Base-by-base conservation (phyloP, 2,113 vertebrate genomes). In the Illadopsis cleaveri region DNA sequence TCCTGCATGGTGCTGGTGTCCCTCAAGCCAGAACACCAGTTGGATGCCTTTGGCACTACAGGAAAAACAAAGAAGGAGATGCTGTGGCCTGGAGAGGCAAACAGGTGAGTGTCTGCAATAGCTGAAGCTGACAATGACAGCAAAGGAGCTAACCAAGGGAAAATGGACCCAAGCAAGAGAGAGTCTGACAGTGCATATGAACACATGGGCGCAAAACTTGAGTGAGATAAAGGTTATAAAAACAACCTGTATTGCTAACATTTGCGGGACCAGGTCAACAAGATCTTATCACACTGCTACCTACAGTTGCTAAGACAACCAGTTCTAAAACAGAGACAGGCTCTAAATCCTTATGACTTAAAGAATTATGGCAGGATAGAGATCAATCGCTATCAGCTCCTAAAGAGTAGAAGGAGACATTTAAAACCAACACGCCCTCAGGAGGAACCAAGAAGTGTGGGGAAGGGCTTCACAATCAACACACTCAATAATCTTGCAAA, bases 151-250 rank as follows among this genome's bases (percentile, higher is more conserved):
- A n/a, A n/a, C n/a, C n/a, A n/a, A 35, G 23, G 11, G 10, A 35
- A 88, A 57, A 78, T 15, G 8, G 10, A 65, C 6, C 11, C 11
- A n/a, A n/a, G 17, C 4, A n/a, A 50, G 16, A 23, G 2, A 21
- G 11, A 53, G 2, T 19, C 45, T 38, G 15, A 51, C 23, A 60
- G 11, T 40, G 6, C 51, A 24, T 16, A 11, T 44, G n/a, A 81
- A 22, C 16, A 65, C 6, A 23, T 0, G 0, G 12, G 44, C 24
- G 8, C 3, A 70, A 78, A 57, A 35, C 20, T 30, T 21, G 24
- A 57, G 9, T 31, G 17, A 33, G 22, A 31, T 44, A 45, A 48
- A 13, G 40, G 4, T 73, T 73, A 28, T 57, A 44, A 78, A 65
- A 87, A 24, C 1, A 5, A 60, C 14, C 12, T 19, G 1, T 18